Percentiles rank a stretch among this genome's conserved stretches.
Conservation (phyloP, 1,140 invertebrate genomes). For the Brachystomella parvula region DNA sequence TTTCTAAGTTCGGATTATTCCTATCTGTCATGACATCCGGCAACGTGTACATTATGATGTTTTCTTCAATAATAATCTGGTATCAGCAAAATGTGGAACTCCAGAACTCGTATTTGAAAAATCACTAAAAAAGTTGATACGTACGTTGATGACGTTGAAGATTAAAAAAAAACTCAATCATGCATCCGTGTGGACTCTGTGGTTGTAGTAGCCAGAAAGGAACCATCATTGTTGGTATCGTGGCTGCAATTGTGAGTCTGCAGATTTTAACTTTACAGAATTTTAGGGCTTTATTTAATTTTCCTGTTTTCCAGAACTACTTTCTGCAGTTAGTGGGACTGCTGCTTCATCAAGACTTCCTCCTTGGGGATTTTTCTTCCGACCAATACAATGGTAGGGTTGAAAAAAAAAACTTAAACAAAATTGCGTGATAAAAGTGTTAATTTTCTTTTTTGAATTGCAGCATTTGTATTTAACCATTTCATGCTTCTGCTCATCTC, state of each 20-base stretch:
- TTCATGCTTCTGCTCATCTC: background rate
- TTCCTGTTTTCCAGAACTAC: background rate
- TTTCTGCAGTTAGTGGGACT: background rate
- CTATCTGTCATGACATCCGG: too few species aligned
- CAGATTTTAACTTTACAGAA: background rate
- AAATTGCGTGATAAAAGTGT: too few species aligned
- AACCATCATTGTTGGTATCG: background rate
- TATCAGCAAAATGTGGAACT: too few species aligned
- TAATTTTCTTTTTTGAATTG: background rate
- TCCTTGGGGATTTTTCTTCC: background rate
- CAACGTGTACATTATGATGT: too few species aligned
- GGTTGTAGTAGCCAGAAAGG: background rate
- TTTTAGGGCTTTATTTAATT: background rate
- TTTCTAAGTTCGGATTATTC: too few species aligned
- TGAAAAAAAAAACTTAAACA: too few species aligned
- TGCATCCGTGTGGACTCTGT: too few species aligned
- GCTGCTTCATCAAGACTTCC: background rate
- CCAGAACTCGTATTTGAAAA: too few species aligned
- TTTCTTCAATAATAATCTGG: too few species aligned
- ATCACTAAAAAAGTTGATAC: too few species aligned
- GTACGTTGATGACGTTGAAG: too few species aligned
- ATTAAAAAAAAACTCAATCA: too few species aligned
- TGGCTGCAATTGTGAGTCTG: background rate
- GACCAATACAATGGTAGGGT: background rate
- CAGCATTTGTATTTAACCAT: background rate